These are phyloP conservation scores for Bombyx huttoni DNA, from an alignment of 2,888 invertebrate genomes.

Conservation along the genomic window DNA sequence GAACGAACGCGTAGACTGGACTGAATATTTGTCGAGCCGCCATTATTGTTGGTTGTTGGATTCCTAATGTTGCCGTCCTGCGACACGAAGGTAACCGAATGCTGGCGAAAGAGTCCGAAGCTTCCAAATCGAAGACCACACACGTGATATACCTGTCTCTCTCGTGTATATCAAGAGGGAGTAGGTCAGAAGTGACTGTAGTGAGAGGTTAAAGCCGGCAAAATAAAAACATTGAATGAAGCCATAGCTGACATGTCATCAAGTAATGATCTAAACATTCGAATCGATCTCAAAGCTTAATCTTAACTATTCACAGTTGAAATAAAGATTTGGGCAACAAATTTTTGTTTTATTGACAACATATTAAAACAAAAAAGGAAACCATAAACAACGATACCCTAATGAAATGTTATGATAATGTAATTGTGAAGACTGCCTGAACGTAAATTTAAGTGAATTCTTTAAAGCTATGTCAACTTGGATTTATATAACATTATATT, in stretches of 20 bases:
- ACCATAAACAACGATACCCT: too few relatives aligned
- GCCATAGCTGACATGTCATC: slow-evolving; percentile 8
- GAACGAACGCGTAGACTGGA: slow-evolving; percentile 50
- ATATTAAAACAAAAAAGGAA: too few relatives aligned
- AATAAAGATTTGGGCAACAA: too few relatives aligned
- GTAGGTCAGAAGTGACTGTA: slow-evolving; percentile 26
- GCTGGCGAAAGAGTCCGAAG: slow-evolving; percentile 41
- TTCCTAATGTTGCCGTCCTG: slow-evolving; percentile 65
- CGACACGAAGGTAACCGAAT: slow-evolving; percentile 43
- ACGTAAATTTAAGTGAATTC: not conserved
- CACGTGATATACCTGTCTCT: slow-evolving; percentile 49
- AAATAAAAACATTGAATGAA: slow-evolving; percentile 67
- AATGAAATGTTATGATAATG: too few relatives aligned
- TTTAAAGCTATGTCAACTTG: not conserved
- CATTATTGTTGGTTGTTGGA: slow-evolving; percentile 65
- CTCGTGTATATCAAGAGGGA: slow-evolving; percentile 36
- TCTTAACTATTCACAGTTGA: not conserved
- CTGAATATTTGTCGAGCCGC: slow-evolving; percentile 68
- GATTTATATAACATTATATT: slow-evolving; percentile 32
- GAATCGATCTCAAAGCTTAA: not conserved
- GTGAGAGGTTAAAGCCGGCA: slow-evolving; percentile 16
- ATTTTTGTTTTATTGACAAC: too few relatives aligned
- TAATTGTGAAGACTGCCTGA: too few relatives aligned
- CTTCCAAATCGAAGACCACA: slow-evolving; percentile 51
- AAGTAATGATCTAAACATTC: not conserved